Evolutionary conservation across 2,113 vertebrate species (phyloP).

Genomic region (Bettongia penicillata): DNA sequence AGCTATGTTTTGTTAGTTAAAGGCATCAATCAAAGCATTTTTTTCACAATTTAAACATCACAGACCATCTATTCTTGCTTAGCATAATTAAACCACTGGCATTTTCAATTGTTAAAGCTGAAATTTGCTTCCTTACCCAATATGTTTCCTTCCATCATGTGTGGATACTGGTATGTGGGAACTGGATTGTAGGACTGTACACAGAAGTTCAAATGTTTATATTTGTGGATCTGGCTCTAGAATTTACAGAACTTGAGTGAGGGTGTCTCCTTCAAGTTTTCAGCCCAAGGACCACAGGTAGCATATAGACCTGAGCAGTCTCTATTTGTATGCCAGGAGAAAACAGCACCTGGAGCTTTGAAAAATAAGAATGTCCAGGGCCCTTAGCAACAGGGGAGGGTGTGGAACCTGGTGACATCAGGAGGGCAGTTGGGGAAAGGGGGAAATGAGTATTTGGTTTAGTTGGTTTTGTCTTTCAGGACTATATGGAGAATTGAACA

Average conservation of each 20-base stretch:
- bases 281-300: background rate
- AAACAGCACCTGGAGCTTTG: slow-evolving; percentile 39
- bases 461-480: background rate
- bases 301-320: slow-evolving; percentile 33
- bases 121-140: slow-evolving; percentile 60
- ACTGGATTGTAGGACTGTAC: background rate
- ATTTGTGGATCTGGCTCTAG: background rate
- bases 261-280: background rate
- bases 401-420: slow-evolving; percentile 52
- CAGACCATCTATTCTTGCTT: background rate
- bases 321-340: background rate
- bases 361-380: slow-evolving; percentile 36
- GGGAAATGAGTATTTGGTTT: background rate
- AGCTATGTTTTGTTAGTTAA: background rate
- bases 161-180: background rate
- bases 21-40: background rate
- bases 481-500: background rate
- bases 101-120: too few species aligned
- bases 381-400: slow-evolving; percentile 72
- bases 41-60: background rate
- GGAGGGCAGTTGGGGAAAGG: background rate
- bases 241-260: background rate
- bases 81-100: background rate
- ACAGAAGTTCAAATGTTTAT: background rate
- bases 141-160: background rate